Evolutionary conservation across 2,797 vertebrate species (phyloP).

Genomic region (Silurus lanzhouensis): DNA sequence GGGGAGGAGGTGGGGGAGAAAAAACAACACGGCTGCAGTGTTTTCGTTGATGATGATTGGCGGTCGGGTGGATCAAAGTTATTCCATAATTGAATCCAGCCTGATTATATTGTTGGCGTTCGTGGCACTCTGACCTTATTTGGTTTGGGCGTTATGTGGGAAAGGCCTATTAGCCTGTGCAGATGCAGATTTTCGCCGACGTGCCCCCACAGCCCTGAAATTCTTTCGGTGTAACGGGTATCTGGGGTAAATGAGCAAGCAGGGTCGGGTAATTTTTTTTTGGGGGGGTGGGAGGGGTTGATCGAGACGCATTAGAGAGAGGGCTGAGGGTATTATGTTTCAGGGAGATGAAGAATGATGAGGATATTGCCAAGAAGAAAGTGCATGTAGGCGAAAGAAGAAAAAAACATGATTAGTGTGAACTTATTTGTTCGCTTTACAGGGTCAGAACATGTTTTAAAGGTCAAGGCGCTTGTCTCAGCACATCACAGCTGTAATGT

Average conservation of each 20-base stretch:
- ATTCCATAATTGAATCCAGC: conserved; percentile 75
- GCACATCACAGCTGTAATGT: conserved; percentile 5
- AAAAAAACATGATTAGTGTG: background rate
- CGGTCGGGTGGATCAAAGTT: conserved; percentile 74
- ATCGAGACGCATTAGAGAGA: conserved; percentile 45
- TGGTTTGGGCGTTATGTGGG: conserved; percentile 54
- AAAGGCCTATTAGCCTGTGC: conserved; percentile 54
- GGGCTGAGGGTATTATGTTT: conserved; percentile 48
- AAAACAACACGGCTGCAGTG: conserved; percentile 60
- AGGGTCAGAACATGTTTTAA: background rate
- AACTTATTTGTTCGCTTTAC: background rate
- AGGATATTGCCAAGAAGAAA: conserved; percentile 35
- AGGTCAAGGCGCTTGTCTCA: conserved; percentile 14
- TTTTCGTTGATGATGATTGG: conserved; percentile 68
- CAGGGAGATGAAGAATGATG: conserved; percentile 28
- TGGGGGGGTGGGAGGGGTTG: conserved; percentile 20
- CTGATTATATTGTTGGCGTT: conserved; percentile 76
- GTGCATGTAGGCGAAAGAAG: background rate
- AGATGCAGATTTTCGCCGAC: conserved; percentile 54
- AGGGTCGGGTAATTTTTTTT: conserved; percentile 40
- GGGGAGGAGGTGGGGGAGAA: background rate
- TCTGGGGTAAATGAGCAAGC: conserved; percentile 46
- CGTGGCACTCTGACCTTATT: conserved; percentile 63
- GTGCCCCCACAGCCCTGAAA: conserved; percentile 54
- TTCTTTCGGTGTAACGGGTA: conserved; percentile 59